These are phyloP conservation scores for Leucopsar rothschildi DNA, from an alignment of 2,113 vertebrate species.

Conservation along the genomic window DNA sequence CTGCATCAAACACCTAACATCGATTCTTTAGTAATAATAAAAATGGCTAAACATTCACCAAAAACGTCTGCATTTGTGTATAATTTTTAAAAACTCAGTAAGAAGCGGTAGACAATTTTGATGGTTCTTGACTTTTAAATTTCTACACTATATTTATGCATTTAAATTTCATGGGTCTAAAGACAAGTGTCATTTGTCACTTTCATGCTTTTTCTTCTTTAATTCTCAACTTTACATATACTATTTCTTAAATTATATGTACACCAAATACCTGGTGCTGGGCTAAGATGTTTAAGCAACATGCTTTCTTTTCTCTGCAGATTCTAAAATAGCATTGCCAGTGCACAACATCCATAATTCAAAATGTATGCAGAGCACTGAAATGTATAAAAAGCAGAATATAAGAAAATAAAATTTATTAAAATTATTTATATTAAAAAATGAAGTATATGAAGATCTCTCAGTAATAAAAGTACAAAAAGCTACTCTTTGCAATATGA, in stretches of 20 bases:
- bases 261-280: constrained; percentile 88
- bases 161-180: constrained; percentile 79
- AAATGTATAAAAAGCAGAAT: constrained; percentile 99
- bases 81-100: constrained; percentile 87
- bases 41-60: constrained; percentile 94
- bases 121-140: constrained; percentile 78
- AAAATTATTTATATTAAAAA: constrained; percentile 99
- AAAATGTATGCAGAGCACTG: constrained; percentile 99
- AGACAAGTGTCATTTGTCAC: constrained; percentile 79
- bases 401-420: constrained; percentile 99
- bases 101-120: constrained; percentile 83
- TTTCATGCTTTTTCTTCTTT: constrained; percentile 86
- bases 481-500: constrained; percentile 99
- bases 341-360: constrained; percentile 95
- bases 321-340: constrained; percentile 95
- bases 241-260: constrained; percentile 86
- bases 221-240: constrained; percentile 90
- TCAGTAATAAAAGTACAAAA: constrained; percentile 99
- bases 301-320: constrained; percentile 94
- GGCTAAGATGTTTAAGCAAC: constrained; percentile 86
- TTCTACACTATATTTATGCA: constrained; percentile 79
- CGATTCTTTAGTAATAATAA: constrained; percentile 90
- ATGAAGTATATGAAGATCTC: constrained; percentile 99
- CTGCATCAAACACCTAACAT: constrained; percentile 92
- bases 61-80: constrained; percentile 91